These are phyloP conservation scores for Pomacea canaliculata DNA, from an alignment of 2,888 invertebrate genomes.

Conservation along the genomic window DNA sequence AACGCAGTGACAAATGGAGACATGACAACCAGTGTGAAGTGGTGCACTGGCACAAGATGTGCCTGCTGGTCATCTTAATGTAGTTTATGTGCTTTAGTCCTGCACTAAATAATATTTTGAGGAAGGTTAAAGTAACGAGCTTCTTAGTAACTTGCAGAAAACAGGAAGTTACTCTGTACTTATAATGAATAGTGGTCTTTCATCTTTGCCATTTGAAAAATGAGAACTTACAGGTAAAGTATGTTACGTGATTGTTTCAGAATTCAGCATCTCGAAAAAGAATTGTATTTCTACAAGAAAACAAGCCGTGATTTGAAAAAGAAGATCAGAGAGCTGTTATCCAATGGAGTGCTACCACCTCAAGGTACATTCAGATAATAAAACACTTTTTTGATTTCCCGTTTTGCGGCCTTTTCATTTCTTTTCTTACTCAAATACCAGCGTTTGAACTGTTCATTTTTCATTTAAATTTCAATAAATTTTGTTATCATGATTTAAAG, in stretches of 20 bases:
- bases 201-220: no score
- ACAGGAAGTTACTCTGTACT: no score
- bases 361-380: slow-evolving; percentile 37
- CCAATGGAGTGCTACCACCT: slow-evolving; percentile 49
- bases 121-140: no score
- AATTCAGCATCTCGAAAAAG: slow-evolving; percentile 64
- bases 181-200: no score
- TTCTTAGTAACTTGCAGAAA: no score
- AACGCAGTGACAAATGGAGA: slow-evolving; percentile 28
- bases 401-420: background rate
- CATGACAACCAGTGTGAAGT: slow-evolving; percentile 23
- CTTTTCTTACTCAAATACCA: background rate
- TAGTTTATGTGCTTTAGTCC: no score
- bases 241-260: slow-evolving; percentile 35
- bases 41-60: background rate
- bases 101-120: no score
- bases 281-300: slow-evolving; percentile 68
- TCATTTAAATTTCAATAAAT: background rate
- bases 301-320: slow-evolving; percentile 67
- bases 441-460: background rate
- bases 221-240: no score
- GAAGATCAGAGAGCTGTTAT: slow-evolving; percentile 56
- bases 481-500: no score
- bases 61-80: no score
- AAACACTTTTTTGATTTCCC: background rate